These are phyloP conservation scores for Notocelia uddmanniana DNA, from an alignment of 2,888 invertebrate species.

Conservation along the genomic window DNA sequence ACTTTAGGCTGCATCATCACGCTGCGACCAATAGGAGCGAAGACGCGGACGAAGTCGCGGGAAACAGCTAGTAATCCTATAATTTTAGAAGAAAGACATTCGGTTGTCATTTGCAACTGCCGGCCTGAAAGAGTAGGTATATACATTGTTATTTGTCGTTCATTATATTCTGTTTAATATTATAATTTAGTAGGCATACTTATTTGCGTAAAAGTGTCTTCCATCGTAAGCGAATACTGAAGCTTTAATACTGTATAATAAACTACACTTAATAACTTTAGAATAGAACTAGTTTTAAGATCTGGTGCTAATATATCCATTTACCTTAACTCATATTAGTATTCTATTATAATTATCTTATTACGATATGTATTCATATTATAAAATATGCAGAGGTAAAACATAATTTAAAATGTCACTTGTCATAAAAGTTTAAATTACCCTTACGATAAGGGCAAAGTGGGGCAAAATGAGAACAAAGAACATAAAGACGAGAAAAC, in stretches of 20 bases:
- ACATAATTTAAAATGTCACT: not conserved
- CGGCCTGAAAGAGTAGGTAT: not conserved
- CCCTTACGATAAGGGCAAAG: not conserved
- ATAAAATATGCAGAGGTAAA: too few relatives aligned
- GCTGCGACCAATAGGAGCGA: too few relatives aligned
- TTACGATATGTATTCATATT: not conserved
- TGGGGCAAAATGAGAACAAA: not conserved
- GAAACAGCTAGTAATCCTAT: too few relatives aligned
- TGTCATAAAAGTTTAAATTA: conserved; percentile 3
- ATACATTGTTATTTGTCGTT: not conserved
- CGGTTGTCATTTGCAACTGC: not conserved
- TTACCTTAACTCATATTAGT: conserved; percentile 7
- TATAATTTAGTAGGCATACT: not conserved
- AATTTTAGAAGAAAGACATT: not conserved
- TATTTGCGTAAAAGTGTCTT: conserved; percentile 60
- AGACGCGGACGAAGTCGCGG: too few relatives aligned
- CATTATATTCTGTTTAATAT: not conserved
- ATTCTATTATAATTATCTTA: not conserved
- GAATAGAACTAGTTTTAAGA: conserved; percentile 48
- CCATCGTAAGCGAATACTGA: conserved; percentile 67
- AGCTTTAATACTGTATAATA: conserved; percentile 77
- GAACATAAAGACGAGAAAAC: not conserved
- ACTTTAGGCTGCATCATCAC: too few relatives aligned
- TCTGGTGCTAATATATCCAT: conserved; percentile 58
- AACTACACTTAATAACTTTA: conserved; percentile 54